Conservation (phyloP, 2,888 invertebrate genomes). For the Drosophila leonis region DNA sequence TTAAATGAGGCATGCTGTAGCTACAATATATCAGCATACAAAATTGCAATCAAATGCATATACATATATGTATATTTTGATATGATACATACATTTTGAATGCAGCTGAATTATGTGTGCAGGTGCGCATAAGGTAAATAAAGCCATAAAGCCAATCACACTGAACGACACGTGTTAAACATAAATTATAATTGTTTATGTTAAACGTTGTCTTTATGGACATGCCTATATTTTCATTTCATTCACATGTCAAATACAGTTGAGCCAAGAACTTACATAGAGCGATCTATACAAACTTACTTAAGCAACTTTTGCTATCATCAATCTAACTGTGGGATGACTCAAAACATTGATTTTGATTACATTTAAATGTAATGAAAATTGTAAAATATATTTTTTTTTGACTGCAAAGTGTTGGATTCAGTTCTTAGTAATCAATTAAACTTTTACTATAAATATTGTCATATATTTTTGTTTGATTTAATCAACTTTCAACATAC, state of each 20-base stretch:
- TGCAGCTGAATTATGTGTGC: slow-evolving; percentile 13
- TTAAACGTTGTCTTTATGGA: neutral
- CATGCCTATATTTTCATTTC: neutral
- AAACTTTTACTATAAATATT: neutral
- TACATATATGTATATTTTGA: neutral
- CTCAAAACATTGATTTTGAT: neutral
- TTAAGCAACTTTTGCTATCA: neutral
- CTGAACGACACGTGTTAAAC: slow-evolving; percentile 25
- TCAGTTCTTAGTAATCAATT: neutral
- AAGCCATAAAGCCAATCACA: slow-evolving; percentile 7
- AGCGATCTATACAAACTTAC: neutral
- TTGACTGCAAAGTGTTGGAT: neutral
- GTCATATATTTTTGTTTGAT: neutral
- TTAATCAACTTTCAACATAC: neutral
- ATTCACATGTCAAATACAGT: neutral
- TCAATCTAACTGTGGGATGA: neutral
- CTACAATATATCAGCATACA: slow-evolving; percentile 14
- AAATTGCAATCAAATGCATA: slow-evolving; percentile 26
- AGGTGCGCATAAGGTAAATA: slow-evolving; percentile 7
- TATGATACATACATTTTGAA: slow-evolving; percentile 14
- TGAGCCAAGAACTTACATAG: neutral
- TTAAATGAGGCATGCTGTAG: slow-evolving; percentile 26
- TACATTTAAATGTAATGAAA: neutral
- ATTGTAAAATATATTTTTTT: neutral
- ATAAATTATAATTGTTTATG: slow-evolving; percentile 9